A percentile compares a stretch with the other conserved stretches of the same genome.
Evolutionary conservation across 1,140 invertebrate genomes (phyloP).

Genomic region (Meteorus sp.): DNA sequence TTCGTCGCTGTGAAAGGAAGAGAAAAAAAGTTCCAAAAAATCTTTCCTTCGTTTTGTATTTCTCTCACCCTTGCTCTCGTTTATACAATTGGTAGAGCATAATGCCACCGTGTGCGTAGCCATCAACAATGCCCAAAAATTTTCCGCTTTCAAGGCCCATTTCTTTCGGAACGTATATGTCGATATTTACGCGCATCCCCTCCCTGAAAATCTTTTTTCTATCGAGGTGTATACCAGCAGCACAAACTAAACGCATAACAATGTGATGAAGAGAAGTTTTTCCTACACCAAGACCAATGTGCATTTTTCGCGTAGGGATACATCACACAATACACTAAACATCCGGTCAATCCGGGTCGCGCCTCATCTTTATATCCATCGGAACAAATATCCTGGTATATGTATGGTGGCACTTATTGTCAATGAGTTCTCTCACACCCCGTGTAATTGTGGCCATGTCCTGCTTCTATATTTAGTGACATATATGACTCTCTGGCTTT

Average conservation of each 20-base stretch:
- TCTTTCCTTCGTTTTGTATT: too few species aligned
- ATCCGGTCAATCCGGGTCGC: conserved; percentile 19
- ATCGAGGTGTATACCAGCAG: background rate
- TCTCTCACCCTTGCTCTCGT: too few species aligned
- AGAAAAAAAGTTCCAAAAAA: too few species aligned
- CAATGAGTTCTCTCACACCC: background rate
- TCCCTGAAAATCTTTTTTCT: background rate
- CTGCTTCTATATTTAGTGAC: background rate
- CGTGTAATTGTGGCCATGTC: conserved; percentile 20
- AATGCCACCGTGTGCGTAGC: background rate
- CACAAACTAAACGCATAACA: conserved; percentile 7
- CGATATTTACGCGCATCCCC: background rate
- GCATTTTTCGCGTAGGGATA: conserved; percentile 4
- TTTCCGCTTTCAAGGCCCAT: conserved; percentile 10
- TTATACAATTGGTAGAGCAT: too few species aligned
- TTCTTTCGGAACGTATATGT: background rate
- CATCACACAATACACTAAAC: conserved; percentile 22
- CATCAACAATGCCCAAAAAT: conserved; percentile 15
- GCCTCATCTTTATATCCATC: conserved; percentile 2
- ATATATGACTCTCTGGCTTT: conserved; percentile 14
- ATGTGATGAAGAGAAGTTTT: conserved; percentile 1
- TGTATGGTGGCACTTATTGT: conserved; percentile 2
- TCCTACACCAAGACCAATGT: too few species aligned
- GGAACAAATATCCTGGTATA: background rate
- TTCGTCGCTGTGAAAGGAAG: too few species aligned